Conservation (phyloP, 2,888 invertebrate species). For the Syritta pipiens region DNA sequence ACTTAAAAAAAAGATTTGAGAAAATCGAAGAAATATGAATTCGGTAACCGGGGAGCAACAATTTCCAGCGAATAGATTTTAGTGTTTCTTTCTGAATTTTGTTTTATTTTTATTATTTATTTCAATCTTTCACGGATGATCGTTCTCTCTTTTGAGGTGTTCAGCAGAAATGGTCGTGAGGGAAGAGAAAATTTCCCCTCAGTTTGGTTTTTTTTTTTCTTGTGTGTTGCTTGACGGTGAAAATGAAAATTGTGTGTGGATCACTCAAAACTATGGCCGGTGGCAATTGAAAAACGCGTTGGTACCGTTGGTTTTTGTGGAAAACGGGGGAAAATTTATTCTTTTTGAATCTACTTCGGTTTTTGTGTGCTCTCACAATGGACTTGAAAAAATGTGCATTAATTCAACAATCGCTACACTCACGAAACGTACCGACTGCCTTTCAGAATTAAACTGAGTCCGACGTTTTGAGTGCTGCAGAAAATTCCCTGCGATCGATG, state of each 20-base stretch:
- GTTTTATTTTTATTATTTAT: too few relatives aligned
- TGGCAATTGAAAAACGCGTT: neutral
- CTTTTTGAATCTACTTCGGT: neutral
- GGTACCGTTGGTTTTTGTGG: neutral
- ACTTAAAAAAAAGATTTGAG: conserved; percentile 4
- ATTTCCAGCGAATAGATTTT: conserved; percentile 32
- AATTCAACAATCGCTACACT: conserved; percentile 61
- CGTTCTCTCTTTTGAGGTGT: conserved; percentile 24
- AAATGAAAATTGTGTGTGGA: conserved; percentile 13
- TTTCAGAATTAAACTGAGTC: conserved; percentile 60
- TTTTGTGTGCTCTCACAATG: conserved; percentile 35
- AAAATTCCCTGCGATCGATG: conserved; percentile 34
- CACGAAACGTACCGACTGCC: conserved; percentile 61
- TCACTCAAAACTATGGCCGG: neutral
- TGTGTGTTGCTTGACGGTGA: conserved; percentile 36
- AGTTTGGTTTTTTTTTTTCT: conserved; percentile 1
- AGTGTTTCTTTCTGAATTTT: too few relatives aligned
- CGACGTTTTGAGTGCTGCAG: conserved; percentile 8
- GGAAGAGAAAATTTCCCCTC: conserved; percentile 41
- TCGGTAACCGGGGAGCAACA: too few relatives aligned
- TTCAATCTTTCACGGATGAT: conserved; percentile 38
- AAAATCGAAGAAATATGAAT: conserved; percentile 1
- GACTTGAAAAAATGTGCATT: conserved; percentile 17
- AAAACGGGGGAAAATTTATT: neutral
- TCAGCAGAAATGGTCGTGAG: conserved; percentile 12